These are phyloP conservation scores for Drosophila nasuta DNA, from an alignment of 1,140 invertebrate genomes.

Conservation along the genomic window DNA sequence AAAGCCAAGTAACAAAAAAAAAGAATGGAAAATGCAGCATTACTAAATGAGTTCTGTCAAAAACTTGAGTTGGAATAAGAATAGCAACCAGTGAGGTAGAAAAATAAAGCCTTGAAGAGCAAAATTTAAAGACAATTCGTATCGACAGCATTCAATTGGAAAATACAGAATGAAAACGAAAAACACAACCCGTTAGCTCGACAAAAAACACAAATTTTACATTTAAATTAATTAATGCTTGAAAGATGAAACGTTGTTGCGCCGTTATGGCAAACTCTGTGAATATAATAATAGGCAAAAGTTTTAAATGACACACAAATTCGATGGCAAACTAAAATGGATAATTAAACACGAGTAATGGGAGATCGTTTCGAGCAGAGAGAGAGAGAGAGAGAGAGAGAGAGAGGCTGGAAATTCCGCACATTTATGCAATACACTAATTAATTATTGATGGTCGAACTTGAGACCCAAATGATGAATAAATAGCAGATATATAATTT, in stretches of 20 bases:
- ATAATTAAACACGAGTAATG: not conserved
- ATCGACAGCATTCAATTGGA: not conserved
- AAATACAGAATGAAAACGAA: not conserved
- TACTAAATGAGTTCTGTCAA: slow-evolving; percentile 10
- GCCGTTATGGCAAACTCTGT: not conserved
- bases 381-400: not conserved
- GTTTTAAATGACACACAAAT: not conserved
- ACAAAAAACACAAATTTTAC: not conserved
- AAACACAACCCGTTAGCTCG: not conserved
- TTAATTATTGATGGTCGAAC: slow-evolving; percentile 7
- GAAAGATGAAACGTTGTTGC: not conserved
- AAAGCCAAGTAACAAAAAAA: not conserved
- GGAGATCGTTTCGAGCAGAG: not conserved
- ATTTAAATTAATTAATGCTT: not conserved
- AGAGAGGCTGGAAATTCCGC: slow-evolving; percentile 12
- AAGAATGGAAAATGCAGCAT: not conserved
- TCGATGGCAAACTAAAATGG: not conserved
- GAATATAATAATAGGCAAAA: not conserved
- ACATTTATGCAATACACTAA: slow-evolving; percentile 10
- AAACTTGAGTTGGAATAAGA: slow-evolving; percentile 2
- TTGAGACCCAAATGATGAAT: slow-evolving; percentile 32
- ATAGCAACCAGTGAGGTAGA: not conserved
- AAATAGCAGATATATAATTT: slow-evolving; percentile 16
- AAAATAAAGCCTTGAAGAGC: not conserved
- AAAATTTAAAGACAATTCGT: not conserved